A percentile compares a stretch with the other conserved stretches of the same genome.
Evolutionary conservation across 2,888 invertebrate genomes (phyloP).

Genomic region (Acrobasis repandana): DNA sequence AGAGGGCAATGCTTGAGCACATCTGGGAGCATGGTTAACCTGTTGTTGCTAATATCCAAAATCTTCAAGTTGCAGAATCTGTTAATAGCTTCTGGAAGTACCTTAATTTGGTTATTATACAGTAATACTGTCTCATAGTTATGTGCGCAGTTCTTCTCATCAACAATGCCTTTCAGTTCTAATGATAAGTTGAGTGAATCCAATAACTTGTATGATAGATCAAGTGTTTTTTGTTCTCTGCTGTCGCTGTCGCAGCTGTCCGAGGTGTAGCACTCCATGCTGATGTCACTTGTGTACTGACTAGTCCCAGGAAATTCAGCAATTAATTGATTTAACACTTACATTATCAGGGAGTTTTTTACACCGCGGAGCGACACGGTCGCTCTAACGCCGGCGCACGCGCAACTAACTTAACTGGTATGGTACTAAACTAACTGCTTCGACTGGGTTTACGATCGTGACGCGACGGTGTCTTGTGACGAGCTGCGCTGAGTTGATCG

Average conservation of each 20-base stretch:
- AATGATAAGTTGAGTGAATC: constrained; percentile 81
- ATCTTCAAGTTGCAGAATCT: constrained; percentile 89
- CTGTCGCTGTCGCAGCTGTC: constrained; percentile 92
- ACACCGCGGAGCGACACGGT: constrained; percentile 31
- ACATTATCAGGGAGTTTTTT: constrained; percentile 50
- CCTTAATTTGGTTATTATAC: constrained; percentile 91
- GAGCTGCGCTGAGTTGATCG: background rate
- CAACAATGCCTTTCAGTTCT: constrained; percentile 84
- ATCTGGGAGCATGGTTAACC: constrained; percentile 89
- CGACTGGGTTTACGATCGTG: background rate
- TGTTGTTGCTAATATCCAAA: constrained; percentile 94
- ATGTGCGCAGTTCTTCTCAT: constrained; percentile 82
- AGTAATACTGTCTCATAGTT: constrained; percentile 90
- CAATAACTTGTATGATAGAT: constrained; percentile 80
- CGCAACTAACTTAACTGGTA: constrained; percentile 65
- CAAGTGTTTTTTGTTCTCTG: constrained; percentile 87
- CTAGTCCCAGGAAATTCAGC: constrained; percentile 19
- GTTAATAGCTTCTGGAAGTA: constrained; percentile 85
- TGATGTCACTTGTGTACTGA: constrained; percentile 26
- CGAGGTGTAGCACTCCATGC: constrained; percentile 91
- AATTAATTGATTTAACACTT: constrained; percentile 37
- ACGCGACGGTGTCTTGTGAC: background rate
- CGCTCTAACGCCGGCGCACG: constrained; percentile 57
- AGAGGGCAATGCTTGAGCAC: constrained; percentile 89
- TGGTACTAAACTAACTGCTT: constrained; percentile 9